These are phyloP conservation scores for Phasia obesa DNA, from an alignment of 2,888 invertebrate genomes.

Conservation along the genomic window DNA sequence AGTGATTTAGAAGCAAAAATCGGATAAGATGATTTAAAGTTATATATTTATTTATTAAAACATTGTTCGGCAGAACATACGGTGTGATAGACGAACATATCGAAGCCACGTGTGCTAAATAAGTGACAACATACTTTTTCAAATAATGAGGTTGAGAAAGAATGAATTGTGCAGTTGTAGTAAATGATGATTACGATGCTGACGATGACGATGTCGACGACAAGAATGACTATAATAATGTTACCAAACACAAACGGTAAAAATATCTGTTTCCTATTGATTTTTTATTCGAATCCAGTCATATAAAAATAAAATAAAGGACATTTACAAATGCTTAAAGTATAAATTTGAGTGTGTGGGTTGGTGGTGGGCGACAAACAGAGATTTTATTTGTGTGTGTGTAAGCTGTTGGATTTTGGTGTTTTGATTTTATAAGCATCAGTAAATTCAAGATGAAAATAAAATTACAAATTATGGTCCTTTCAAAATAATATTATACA, in stretches of 20 bases:
- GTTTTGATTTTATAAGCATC: conserved; percentile 54
- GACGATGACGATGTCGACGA: conserved; percentile 23
- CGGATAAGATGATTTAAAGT: too few relatives aligned
- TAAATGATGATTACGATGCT: conserved; percentile 38
- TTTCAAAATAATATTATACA: conserved; percentile 75
- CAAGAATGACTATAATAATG: conserved; percentile 40
- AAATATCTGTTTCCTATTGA: conserved; percentile 79
- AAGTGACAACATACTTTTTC: conserved; percentile 60
- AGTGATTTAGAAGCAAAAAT: too few relatives aligned
- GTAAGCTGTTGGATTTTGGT: conserved; percentile 28
- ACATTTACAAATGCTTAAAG: conserved; percentile 8
- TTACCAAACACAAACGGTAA: conserved; percentile 56
- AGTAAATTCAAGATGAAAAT: conserved; percentile 71
- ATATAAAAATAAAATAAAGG: conserved; percentile 49
- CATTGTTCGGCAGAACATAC: background rate
- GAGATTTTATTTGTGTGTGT: conserved; percentile 12
- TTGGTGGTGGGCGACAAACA: conserved; percentile 18
- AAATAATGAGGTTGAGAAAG: conserved; percentile 42
- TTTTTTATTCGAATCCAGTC: conserved; percentile 70
- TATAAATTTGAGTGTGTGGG: conserved; percentile 54
- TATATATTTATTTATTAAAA: background rate
- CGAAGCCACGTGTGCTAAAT: conserved; percentile 50
- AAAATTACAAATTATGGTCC: conserved; percentile 78
- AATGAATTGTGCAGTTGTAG: conserved; percentile 30
- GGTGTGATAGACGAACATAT: conserved; percentile 29